Base-by-base conservation (phyloP, 2,888 invertebrate species). In the Pollenia angustigena region DNA sequence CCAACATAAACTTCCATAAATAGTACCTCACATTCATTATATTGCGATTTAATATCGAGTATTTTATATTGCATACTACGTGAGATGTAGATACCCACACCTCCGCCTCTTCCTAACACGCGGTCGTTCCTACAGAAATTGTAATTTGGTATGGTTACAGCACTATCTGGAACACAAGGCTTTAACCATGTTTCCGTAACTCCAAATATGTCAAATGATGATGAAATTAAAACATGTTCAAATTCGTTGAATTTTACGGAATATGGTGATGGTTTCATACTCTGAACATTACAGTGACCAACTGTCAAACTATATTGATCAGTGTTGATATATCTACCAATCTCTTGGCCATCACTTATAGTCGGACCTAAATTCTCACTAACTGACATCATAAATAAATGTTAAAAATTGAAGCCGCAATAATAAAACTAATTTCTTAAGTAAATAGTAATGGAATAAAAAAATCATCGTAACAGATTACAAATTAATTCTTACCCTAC, bases 21-120 rank as follows among this genome's bases (percentile, higher is more conserved):
- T 42, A 62, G 0, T 9, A 62, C 16, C 16, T 62, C 62, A n/a
- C 62, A 62, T 62, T 62, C 62, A n/a, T 42, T 9, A 16, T 62
- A 62, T 2, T 42, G 42, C 4, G 58, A 58, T 42, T 9, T n/a
- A 40, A n/a, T 23, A 14, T 60, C 14, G 4, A 60, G 1, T 23
- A 14, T 6, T 60, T 40, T 60, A 60, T 60, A 40, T 14, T 8
- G 60, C 32, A 40, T n/a, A n/a, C n/a, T 54, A 54, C 54, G 6
- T 4, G 16, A n/a, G 6, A 16, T 18, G 16, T 54, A 54, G 16
- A 54, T 54, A 9, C 18, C 16, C 9, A 54, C 16, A 14, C 54
- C 54, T 54, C 54, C 54, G 4, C 48, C 48, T 48, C 12, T 4
- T 48, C 4, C 48, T 12, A 18, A 18, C 8, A 4, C 4, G 14